Evolutionary conservation across 2,888 invertebrate species (phyloP).

Genomic region (Trachelus troglodyta): DNA sequence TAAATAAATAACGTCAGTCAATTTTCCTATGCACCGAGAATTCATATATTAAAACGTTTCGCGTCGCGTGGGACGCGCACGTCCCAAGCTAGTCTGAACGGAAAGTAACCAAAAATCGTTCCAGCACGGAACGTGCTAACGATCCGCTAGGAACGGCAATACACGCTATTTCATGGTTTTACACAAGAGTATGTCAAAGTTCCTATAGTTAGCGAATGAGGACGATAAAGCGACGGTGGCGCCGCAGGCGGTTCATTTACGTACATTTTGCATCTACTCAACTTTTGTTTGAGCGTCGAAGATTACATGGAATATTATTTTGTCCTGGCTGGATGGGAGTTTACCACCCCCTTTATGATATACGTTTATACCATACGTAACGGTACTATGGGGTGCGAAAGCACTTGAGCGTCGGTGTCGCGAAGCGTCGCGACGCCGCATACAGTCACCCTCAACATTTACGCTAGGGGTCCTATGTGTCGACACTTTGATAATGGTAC

Average conservation of each 20-base stretch:
- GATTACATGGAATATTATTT: conserved; percentile 56
- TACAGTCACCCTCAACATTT: background rate
- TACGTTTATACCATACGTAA: background rate
- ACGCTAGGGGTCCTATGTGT: conserved; percentile 10
- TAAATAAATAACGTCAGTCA: background rate
- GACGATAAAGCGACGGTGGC: background rate
- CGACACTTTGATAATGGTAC: conserved; percentile 29
- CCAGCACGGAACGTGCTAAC: too few relatives aligned
- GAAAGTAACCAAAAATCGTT: too few relatives aligned
- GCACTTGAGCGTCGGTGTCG: background rate
- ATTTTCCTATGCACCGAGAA: background rate
- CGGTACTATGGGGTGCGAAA: background rate
- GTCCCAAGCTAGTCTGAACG: too few relatives aligned
- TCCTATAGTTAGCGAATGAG: background rate
- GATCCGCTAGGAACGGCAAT: background rate
- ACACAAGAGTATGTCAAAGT: background rate
- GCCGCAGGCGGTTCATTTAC: conserved; percentile 50
- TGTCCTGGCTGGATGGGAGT: conserved; percentile 25
- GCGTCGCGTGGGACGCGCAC: too few relatives aligned
- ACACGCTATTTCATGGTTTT: background rate
- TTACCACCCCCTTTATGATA: conserved; percentile 37
- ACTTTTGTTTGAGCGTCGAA: conserved; percentile 51
- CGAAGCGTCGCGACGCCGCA: background rate
- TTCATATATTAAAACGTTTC: background rate
- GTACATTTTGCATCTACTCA: conserved; percentile 52